Evolutionary conservation across 2,888 invertebrate genomes (phyloP), one percentile per base, ranked within the genome.

Genomic region (Hipparchia sbordonii): DNA sequence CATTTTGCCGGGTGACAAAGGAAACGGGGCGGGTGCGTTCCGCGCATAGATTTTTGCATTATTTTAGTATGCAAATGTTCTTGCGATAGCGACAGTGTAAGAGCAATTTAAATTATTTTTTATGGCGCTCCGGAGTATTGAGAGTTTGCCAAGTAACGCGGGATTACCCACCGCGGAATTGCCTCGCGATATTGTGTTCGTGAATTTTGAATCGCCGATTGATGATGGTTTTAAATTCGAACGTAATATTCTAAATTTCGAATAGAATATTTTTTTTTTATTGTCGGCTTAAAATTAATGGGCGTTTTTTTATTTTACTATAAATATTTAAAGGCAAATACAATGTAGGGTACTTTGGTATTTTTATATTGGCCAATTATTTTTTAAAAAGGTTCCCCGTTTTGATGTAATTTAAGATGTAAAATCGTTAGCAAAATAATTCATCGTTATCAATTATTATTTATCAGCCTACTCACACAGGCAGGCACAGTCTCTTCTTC

Each of bases 91-190:
- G 89, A 89, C 89, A 91, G 87, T 89, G 89, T 90, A 91, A 90
- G 92, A 92, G 92, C 94, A 91, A 94, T 94, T 94, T 93, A 92
- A 94, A 94, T 94, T 94, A 94, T 94, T 94, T 94, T 94, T 94
- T 94, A 94, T 93, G 91, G 89, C 89, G 89, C 94, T 91, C 92
- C 81, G 83, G 94, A 86, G 94, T 92, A 94, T 94, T 93, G 93
- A 90, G 91, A 87, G 87, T 87, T 86, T 84, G 87, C 88, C 85
- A 88, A 89, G 86, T 83, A 81, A 80, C 84, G 83, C 84, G 83
- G 83, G 84, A 84, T 82, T 79, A 81, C 77, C 77, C 81, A 80
- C 83, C 82, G 81, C 83, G 84, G 84, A 84, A 87, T 88, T 87
- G 88, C 88, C 85, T 85, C 81, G 77, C 65, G 77, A 81, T 83